Percentiles rank a stretch among this genome's conserved stretches.
Conservation (phyloP, 2,113 vertebrate genomes). For the Naja naja region DNA sequence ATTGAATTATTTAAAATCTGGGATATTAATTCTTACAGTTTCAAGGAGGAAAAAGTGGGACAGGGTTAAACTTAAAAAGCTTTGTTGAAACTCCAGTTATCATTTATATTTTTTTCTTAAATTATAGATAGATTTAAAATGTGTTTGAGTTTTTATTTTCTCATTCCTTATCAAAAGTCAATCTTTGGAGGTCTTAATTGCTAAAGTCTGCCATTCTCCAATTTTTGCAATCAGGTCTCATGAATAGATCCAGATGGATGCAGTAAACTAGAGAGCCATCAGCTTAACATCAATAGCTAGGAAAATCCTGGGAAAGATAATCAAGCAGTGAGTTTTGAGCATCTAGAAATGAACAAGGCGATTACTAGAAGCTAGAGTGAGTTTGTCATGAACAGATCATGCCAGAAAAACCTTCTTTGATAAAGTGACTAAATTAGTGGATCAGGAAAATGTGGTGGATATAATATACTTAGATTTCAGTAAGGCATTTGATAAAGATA, state of each 20-base stretch:
- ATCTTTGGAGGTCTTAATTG: not conserved
- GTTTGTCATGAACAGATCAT: not conserved
- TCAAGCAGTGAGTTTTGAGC: too few relatives aligned
- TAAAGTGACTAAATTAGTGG: not conserved
- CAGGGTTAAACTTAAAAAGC: not conserved
- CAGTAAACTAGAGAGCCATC: too few relatives aligned
- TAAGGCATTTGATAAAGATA: not conserved
- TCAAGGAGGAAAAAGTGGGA: not conserved
- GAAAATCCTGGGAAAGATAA: too few relatives aligned
- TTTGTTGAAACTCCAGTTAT: not conserved
- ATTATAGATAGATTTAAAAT: not conserved
- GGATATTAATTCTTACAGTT: constrained; percentile 20
- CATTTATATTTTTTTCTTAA: not conserved
- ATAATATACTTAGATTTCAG: not conserved
- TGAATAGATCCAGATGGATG: not conserved
- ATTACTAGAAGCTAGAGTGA: not conserved
- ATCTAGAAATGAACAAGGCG: not conserved
- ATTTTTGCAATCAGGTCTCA: not conserved
- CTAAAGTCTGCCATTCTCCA: not conserved
- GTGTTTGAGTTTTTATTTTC: not conserved
- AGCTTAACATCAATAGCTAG: too few relatives aligned
- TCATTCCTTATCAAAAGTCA: not conserved
- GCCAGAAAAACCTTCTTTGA: not conserved
- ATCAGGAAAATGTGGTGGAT: not conserved
- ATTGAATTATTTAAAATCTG: constrained; percentile 11